A percentile compares a stretch with the other conserved stretches of the same genome.
Conservation (phyloP, 2,888 invertebrate species). For the Amphipoea oculea region DNA sequence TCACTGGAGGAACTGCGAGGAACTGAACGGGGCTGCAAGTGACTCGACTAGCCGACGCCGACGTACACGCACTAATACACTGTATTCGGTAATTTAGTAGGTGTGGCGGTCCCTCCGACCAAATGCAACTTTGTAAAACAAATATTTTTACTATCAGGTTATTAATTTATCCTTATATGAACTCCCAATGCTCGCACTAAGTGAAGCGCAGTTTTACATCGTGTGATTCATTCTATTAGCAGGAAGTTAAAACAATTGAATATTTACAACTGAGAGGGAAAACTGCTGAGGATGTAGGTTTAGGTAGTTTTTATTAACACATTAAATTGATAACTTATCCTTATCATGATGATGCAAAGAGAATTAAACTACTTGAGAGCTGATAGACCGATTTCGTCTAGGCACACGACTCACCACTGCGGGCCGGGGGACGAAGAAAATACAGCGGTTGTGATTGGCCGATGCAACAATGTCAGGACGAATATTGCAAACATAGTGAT, state of each 20-base stretch:
- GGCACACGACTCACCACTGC: too few relatives aligned
- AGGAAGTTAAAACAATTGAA: conserved; percentile 15
- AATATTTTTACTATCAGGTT: neutral
- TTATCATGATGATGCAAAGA: too few relatives aligned
- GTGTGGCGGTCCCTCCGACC: neutral
- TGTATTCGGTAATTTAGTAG: neutral
- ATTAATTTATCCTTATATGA: neutral
- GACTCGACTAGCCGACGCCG: neutral
- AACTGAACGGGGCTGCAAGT: neutral
- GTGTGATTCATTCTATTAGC: conserved; percentile 15
- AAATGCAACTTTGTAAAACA: neutral
- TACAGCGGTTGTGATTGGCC: too few relatives aligned
- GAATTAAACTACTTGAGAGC: too few relatives aligned
- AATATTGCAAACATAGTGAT: too few relatives aligned
- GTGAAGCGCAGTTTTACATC: neutral
- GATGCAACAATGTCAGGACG: too few relatives aligned
- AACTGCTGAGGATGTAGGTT: neutral
- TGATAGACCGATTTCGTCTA: too few relatives aligned
- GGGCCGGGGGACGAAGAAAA: too few relatives aligned
- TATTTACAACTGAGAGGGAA: neutral
- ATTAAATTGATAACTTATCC: neutral
- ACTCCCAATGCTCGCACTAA: neutral
- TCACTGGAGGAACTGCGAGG: neutral
- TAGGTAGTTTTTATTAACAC: too few relatives aligned
- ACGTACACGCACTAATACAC: neutral